Evolutionary conservation across 2,888 invertebrate genomes (phyloP).

Genomic region (Drosophila borealis): DNA sequence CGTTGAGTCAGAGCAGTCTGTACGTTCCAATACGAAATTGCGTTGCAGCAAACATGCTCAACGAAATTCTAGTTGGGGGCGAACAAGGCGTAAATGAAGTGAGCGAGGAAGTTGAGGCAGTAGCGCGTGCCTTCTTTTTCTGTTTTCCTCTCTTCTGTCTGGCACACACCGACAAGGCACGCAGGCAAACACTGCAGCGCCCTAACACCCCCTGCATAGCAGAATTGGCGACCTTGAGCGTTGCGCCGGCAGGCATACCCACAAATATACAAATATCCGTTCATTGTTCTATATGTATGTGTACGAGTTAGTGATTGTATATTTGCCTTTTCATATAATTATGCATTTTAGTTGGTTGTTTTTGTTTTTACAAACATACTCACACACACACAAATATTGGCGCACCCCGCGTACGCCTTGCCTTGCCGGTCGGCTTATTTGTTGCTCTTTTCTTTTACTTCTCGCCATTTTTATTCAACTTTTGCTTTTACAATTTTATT

Average conservation of each 20-base stretch:
- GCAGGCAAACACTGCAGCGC: constrained; percentile 24
- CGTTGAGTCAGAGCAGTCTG: not conserved
- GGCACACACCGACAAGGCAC: constrained; percentile 22
- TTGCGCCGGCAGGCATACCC: constrained; percentile 42
- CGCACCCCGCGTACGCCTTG: constrained; percentile 13
- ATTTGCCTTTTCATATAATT: constrained; percentile 48
- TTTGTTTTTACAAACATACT: constrained; percentile 34
- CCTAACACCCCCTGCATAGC: not conserved
- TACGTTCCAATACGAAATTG: constrained; percentile 43
- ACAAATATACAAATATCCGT: constrained; percentile 20
- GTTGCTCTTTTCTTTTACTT: constrained; percentile 30
- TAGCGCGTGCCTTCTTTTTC: constrained; percentile 5
- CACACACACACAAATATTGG: constrained; percentile 1
- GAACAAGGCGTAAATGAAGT: constrained; percentile 14
- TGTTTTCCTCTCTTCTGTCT: not conserved
- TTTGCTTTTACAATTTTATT: constrained; percentile 76
- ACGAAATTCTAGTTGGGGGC: constrained; percentile 16
- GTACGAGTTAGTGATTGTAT: constrained; percentile 1
- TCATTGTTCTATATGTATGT: constrained; percentile 6
- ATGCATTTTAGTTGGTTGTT: constrained; percentile 51
- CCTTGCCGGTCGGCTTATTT: constrained; percentile 29
- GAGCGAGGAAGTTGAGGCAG: constrained; percentile 1
- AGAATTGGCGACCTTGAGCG: constrained; percentile 52
- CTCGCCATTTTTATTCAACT: constrained; percentile 68
- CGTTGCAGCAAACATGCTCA: constrained; percentile 50